These are phyloP conservation scores for Vicugna pacos DNA, from an alignment of 2,113 vertebrate genomes.

Conservation along the genomic window DNA sequence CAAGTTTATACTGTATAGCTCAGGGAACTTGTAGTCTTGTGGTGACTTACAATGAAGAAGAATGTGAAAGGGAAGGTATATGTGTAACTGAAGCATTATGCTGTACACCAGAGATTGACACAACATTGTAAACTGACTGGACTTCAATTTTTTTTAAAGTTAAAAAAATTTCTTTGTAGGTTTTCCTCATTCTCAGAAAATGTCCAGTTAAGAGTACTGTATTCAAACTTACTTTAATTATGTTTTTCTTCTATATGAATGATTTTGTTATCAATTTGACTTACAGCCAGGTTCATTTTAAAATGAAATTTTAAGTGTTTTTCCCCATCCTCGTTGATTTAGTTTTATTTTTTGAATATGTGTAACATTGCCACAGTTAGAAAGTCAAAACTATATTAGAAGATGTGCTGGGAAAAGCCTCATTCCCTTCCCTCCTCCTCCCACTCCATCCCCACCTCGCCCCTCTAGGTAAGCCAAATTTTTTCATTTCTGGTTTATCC, in stretches of 20 bases:
- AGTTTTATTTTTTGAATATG: not conserved
- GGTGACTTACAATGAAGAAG: too few relatives aligned
- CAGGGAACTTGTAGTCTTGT: too few relatives aligned
- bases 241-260: not conserved
- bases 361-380: not conserved
- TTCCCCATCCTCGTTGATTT: not conserved
- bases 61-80: too few relatives aligned
- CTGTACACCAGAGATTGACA: too few relatives aligned
- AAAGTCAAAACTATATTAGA: not conserved
- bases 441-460: not conserved
- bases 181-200: not conserved
- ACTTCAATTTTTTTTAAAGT: too few relatives aligned
- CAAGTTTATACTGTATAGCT: too few relatives aligned
- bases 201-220: not conserved
- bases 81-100: too few relatives aligned
- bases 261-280: not conserved
- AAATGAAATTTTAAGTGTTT: not conserved
- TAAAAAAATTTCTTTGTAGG: not conserved
- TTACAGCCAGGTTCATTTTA: not conserved
- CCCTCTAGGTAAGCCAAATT: not conserved
- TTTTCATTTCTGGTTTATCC: not conserved
- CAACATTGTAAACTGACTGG: too few relatives aligned
- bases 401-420: not conserved
- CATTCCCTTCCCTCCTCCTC: not conserved
- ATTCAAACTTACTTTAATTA: not conserved